Percentiles rank a stretch among this genome's conserved stretches.
phyloP scores from a whole-genome alignment of 2,113 vertebrate genomes.

The Megalops atlanticus region DNA sequence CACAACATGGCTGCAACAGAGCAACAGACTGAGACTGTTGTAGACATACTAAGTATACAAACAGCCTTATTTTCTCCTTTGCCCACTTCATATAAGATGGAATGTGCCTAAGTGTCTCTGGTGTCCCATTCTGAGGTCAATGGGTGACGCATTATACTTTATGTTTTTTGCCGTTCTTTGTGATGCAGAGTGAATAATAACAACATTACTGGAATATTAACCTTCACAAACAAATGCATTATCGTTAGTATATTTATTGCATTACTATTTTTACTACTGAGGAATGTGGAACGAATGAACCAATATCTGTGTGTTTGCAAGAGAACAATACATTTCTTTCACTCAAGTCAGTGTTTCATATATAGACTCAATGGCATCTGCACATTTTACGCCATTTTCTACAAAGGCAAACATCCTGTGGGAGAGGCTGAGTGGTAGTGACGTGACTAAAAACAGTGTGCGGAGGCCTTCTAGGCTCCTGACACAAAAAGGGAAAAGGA shows the following conservation, averaged over 20 bases:
- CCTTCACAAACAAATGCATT: not conserved
- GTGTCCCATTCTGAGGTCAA: not conserved
- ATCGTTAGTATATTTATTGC: not conserved
- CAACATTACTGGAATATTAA: not conserved
- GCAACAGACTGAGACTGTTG: not conserved
- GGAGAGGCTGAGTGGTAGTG: not conserved
- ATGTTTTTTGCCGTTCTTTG: not conserved
- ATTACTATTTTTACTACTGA: not conserved
- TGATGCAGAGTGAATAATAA: not conserved
- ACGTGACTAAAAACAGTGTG: not conserved
- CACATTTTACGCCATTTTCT: not conserved
- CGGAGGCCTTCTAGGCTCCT: not conserved
- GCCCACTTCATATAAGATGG: not conserved
- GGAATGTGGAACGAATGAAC: not conserved
- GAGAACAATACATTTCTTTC: not conserved
- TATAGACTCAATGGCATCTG: not conserved
- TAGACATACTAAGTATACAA: not conserved
- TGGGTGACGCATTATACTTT: not conserved
- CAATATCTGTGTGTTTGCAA: not conserved
- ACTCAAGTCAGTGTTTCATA: not conserved
- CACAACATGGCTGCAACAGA: not conserved
- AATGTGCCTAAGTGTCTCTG: not conserved
- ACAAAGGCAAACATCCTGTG: not conserved
- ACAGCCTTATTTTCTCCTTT: not conserved
- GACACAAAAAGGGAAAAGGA: not conserved